Evolutionary conservation across 2,797 vertebrate species (phyloP), one percentile per base, ranked within the genome.

Genomic region (Dallia pectoralis): DNA sequence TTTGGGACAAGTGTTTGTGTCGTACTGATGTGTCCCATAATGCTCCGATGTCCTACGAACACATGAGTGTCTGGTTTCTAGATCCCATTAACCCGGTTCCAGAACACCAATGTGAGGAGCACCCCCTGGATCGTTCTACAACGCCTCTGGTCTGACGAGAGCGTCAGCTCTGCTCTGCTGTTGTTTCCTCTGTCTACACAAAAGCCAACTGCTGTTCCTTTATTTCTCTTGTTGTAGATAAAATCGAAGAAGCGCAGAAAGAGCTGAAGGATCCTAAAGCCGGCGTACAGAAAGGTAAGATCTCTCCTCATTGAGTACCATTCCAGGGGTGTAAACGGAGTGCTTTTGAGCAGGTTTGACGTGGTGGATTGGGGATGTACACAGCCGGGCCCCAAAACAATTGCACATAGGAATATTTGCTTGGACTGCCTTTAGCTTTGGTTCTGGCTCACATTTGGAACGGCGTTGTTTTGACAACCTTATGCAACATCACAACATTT

Each of bases 161-260:
- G 33, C 22, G 32, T 53, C 47, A 15, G 47, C 76, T 36, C 53
- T 63, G 47, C 71, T 69, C 33, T 9, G 75, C 48, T 71, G 69
- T 66, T 18, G 47, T 29, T 56, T 63, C n/a, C 69, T 40, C 40
- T 56, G 19, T 66, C 69, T 73, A 0, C 66, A 51, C 75, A 86
- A 83, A 82, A 69, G 79, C 49, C 53, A 22, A 56, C 53, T 2
- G 67, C 15, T 74, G 77, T 63, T 72, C 83, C 83, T 76, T 88
- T 81, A 86, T 80, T 82, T 78, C 79, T 89, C 94, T 73, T 87
- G 72, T 91, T 91, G 4, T 93, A 99, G 98, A 99, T 84, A 99
- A 99, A 95, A 99, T 99, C 77, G 95, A 99, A 92, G 98, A 99
- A 92, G 98, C 96, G 86, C 97, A 99, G 90, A 99, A 99, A 84